phyloP scores from a whole-genome alignment of 2,888 invertebrate genomes.

The Rhamphomyia laevipes region DNA sequence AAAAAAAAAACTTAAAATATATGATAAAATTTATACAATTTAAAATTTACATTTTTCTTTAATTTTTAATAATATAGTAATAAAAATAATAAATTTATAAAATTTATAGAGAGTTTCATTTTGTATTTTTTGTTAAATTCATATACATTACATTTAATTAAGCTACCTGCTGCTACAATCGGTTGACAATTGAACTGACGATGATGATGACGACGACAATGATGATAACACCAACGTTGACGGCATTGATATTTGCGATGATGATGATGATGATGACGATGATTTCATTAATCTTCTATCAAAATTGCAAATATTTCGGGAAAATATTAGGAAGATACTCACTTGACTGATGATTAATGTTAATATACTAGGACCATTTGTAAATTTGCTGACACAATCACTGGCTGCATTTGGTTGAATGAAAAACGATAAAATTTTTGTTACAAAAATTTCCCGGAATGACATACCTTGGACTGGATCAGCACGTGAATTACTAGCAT shows the following conservation, averaged over 20 bases:
- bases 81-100: conserved; percentile 4
- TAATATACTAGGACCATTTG: conserved; percentile 9
- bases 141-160: conserved; percentile 16
- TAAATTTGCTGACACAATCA: conserved; percentile 20
- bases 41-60: too few relatives aligned
- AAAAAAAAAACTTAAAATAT: too few relatives aligned
- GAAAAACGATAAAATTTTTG: conserved; percentile 38
- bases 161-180: conserved; percentile 24
- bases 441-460: conserved; percentile 38
- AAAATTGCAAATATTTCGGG: conserved; percentile 13
- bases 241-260: background rate
- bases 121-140: background rate
- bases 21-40: too few relatives aligned
- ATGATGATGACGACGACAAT: background rate
- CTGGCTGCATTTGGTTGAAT: conserved; percentile 37
- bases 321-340: conserved; percentile 5
- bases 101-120: conserved; percentile 15
- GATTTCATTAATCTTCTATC: conserved; percentile 9
- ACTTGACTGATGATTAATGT: conserved; percentile 4
- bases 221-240: background rate
- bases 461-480: conserved; percentile 58
- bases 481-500: conserved; percentile 45
- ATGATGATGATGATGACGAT: background rate
- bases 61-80: conserved; percentile 13
- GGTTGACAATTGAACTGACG: background rate